Evolutionary conservation across 2,888 invertebrate species (phyloP), one percentile per base, ranked within the genome.

Genomic region (Corythucha ciliata): DNA sequence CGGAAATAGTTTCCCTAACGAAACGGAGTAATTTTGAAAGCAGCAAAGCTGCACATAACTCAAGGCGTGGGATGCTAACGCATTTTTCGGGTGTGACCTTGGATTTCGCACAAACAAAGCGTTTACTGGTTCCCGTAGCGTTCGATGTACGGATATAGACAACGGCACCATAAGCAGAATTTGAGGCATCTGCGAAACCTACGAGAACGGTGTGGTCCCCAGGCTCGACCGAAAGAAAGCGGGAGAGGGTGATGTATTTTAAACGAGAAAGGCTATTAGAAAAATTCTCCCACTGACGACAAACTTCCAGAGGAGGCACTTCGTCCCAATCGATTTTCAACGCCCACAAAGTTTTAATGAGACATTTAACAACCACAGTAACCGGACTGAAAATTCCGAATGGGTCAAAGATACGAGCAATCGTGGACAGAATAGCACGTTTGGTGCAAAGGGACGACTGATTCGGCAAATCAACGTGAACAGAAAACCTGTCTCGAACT

Each of bases 361-460:
- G 14, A 21, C 18, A 21, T 14, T 40, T 40, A 8, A 24, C 40
- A 6, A 40, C 40, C 8, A 21, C 24, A 7, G 14, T 40, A 14
- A 46, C 46, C 7, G 46, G 32, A n/a, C 24, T 6, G 8, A 46
- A n/a, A 7, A 46, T 20, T 7, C 46, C 46, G 4, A 46, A 22
- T 18, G 46, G 46, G 33, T 46, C 46, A 20, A 46, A 46, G 8
- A 46, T 46, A 7, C 22, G 21, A 8, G 33, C 46, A 7, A 46
- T 12, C 12, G 34, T 8, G 6, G 46, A 46, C 8, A 40, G 25
- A 8, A 46, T 16, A 7, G 8, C 20, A 7, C 46, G 14, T 20
- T 40, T 40, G 18, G 40, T 40, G 40, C 40, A 40, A n/a, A n/a
- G n/a, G n/a, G n/a, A n/a, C n/a, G n/a, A n/a, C n/a, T n/a, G n/a